Evolutionary conservation across 2,113 vertebrate species (phyloP).

Genomic region (Dendrocopos noguchii): DNA sequence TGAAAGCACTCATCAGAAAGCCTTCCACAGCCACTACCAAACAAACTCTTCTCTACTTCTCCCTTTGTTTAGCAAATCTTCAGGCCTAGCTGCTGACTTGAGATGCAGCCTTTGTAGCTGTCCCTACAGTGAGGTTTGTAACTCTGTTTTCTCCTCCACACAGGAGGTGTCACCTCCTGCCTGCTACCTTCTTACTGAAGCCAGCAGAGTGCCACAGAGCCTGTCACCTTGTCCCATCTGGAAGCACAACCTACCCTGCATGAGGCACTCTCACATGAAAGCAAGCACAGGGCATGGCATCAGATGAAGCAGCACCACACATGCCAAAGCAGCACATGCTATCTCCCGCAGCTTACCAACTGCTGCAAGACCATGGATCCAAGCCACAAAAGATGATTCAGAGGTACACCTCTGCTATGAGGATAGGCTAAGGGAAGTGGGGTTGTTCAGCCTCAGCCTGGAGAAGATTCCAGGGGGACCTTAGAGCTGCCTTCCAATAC

Average conservation of each 20-base stretch:
- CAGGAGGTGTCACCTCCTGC: background rate
- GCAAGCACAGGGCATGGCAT: background rate
- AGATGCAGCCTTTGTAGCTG: background rate
- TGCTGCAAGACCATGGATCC: background rate
- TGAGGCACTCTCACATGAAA: fast-evolving
- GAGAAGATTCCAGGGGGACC: too few relatives aligned
- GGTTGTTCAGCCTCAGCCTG: too few relatives aligned
- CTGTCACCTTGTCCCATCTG: background rate
- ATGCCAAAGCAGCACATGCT: background rate
- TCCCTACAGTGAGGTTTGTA: background rate
- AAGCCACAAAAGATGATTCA: background rate
- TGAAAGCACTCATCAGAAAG: background rate
- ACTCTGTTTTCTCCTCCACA: background rate
- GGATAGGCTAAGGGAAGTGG: too few relatives aligned
- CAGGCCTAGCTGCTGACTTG: background rate
- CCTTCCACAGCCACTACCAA: background rate
- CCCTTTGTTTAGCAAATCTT: background rate
- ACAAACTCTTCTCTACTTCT: background rate
- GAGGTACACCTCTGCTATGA: too few relatives aligned
- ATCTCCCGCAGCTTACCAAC: background rate
- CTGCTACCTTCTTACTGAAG: background rate
- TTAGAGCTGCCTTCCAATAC: too few relatives aligned
- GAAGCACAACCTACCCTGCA: background rate
- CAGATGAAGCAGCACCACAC: background rate
- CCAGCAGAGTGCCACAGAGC: background rate